These are phyloP conservation scores for Lepisosteus osseus DNA, from an alignment of 2,113 vertebrate genomes.

Conservation along the genomic window DNA sequence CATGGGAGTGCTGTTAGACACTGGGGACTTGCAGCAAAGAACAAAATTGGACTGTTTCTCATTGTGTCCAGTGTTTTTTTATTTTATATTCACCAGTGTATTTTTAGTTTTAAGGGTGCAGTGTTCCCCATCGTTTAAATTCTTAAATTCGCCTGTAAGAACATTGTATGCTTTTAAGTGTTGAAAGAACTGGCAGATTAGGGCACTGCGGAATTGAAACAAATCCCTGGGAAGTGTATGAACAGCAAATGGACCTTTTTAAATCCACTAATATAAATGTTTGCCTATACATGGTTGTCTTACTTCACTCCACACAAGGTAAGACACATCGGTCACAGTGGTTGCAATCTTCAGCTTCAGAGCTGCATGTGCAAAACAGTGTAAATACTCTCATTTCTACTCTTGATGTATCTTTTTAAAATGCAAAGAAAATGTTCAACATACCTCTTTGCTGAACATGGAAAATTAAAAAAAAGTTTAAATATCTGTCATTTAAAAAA, in stretches of 20 bases:
- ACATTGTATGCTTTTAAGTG: slow-evolving; percentile 37
- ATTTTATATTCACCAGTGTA: slow-evolving; percentile 38
- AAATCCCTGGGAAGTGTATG: slow-evolving; percentile 26
- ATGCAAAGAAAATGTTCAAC: slow-evolving; percentile 52
- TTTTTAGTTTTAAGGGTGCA: slow-evolving; percentile 32
- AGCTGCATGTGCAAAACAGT: slow-evolving; percentile 69
- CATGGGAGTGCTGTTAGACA: slow-evolving; percentile 47
- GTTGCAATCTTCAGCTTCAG: slow-evolving; percentile 53
- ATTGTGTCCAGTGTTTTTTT: slow-evolving; percentile 41
- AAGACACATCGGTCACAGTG: slow-evolving; percentile 50
- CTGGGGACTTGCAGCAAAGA: slow-evolving; percentile 29
- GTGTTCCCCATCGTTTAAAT: slow-evolving; percentile 14
- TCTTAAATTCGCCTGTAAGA: too few species aligned
- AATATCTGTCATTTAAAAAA: slow-evolving; percentile 24
- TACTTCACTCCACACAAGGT: slow-evolving; percentile 33
- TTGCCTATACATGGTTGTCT: slow-evolving; percentile 34
- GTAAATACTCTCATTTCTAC: slow-evolving; percentile 73
- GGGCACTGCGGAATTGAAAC: slow-evolving; percentile 42
- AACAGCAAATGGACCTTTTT: slow-evolving; percentile 26
- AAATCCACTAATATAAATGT: slow-evolving; percentile 17
- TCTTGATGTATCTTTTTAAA: slow-evolving; percentile 54
- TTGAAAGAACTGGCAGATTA: slow-evolving; percentile 40
- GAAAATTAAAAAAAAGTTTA: slow-evolving; percentile 35
- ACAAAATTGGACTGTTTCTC: slow-evolving; percentile 28
- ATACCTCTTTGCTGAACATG: slow-evolving; percentile 41